Evolutionary conservation across 2,888 invertebrate genomes (phyloP).

Genomic region (Pseudococcus jackbeardsleyi): DNA sequence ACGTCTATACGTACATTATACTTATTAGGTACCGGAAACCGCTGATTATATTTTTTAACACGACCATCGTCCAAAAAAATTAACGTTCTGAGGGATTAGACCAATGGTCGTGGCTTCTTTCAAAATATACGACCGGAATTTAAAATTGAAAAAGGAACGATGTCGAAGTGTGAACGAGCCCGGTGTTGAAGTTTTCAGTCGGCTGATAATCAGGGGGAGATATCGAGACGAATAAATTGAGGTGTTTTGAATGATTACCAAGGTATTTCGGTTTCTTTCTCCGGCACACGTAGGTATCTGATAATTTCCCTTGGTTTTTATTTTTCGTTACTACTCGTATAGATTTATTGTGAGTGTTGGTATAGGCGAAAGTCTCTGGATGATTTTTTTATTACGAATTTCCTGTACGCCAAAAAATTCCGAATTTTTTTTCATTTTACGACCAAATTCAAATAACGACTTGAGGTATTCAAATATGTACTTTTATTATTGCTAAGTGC

Average conservation of each 20-base stretch:
- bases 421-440: neutral
- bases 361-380: neutral
- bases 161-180: constrained; percentile 24
- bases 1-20: neutral
- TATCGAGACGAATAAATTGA: neutral
- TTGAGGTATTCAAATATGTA: neutral
- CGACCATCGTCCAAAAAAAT: constrained; percentile 37
- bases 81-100: neutral
- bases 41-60: constrained; percentile 5
- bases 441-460: neutral
- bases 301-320: neutral
- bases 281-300: neutral
- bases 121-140: constrained; percentile 30
- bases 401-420: neutral
- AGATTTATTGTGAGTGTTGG: too few species aligned
- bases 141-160: neutral
- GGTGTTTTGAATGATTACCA: neutral
- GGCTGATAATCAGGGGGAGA: neutral
- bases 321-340: neutral
- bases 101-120: neutral
- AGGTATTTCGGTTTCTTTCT: neutral
- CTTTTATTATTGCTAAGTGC: neutral
- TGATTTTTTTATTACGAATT: neutral
- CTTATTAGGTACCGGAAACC: neutral
- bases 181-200: neutral